Conservation (phyloP, 2,113 vertebrate genomes). For the Apeltes quadracus region DNA sequence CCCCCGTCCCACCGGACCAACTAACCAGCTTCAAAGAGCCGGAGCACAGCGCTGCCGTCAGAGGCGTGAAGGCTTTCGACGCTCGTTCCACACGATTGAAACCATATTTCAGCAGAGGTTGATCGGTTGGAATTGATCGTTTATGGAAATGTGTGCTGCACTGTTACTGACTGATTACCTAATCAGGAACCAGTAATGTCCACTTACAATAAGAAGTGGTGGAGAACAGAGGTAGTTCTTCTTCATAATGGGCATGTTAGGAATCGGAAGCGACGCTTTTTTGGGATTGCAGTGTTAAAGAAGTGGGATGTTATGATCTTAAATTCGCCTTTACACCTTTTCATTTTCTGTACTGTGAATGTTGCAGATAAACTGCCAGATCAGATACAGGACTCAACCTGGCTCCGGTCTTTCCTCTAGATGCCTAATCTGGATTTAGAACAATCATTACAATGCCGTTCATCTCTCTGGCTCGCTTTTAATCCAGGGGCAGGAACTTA, state of each 20-base stretch:
- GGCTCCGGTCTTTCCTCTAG: constrained; percentile 14
- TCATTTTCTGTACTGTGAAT: constrained; percentile 23
- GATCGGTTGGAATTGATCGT: constrained; percentile 6
- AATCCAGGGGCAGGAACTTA: neutral
- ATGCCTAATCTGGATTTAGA: constrained; percentile 26
- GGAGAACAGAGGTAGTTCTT: neutral
- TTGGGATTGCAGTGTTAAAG: neutral
- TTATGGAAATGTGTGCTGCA: neutral
- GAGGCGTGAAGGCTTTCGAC: neutral
- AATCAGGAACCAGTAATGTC: neutral
- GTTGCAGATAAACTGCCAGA: constrained; percentile 18
- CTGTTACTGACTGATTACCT: neutral
- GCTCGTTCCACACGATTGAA: neutral
- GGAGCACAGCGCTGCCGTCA: constrained; percentile 7
- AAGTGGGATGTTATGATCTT: constrained; percentile 19
- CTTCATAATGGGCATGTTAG: neutral
- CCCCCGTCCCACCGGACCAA: constrained; percentile 8
- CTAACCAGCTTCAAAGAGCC: constrained; percentile 6
- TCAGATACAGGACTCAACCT: constrained; percentile 5
- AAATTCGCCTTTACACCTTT: constrained; percentile 17
- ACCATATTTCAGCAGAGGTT: neutral
- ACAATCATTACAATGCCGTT: neutral
- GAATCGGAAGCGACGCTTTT: neutral
- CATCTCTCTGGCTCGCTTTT: constrained; percentile 30
- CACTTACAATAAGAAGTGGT: neutral